These are phyloP conservation scores for Macrobrachium nipponense DNA, from an alignment of 1,140 invertebrate species.

Conservation along the genomic window DNA sequence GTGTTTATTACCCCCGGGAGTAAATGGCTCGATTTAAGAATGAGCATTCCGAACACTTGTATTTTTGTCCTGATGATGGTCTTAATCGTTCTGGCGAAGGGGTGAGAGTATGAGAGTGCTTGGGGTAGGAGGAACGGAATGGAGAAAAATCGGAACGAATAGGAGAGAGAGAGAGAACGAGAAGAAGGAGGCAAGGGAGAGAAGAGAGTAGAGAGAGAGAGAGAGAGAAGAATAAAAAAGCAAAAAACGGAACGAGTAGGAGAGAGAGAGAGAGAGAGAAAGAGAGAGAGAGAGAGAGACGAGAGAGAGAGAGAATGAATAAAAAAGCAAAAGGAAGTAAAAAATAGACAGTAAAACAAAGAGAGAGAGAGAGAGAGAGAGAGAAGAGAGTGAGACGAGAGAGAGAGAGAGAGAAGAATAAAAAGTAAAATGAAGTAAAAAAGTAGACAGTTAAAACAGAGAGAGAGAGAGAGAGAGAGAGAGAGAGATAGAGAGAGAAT, in stretches of 20 bases:
- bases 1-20: too few species aligned
- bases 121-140: background rate
- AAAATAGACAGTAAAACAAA: background rate
- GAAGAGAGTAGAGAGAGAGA: too few species aligned
- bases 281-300: background rate
- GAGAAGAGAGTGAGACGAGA: background rate
- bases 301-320: background rate
- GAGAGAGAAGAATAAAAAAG: too few species aligned
- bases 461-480: too few species aligned
- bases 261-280: background rate
- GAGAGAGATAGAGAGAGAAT: too few species aligned
- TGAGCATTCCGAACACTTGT: too few species aligned
- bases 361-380: background rate
- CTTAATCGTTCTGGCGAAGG: background rate
- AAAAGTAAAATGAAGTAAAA: background rate
- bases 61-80: background rate
- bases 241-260: too few species aligned
- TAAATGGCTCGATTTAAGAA: too few species aligned
- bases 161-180: background rate
- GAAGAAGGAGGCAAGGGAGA: background rate
- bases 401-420: constrained; percentile 22
- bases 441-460: too few species aligned
- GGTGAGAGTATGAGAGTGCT: background rate
- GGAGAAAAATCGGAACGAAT: too few species aligned
- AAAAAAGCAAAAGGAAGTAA: too few species aligned